Evolutionary conservation across 2,113 vertebrate species (phyloP).

Genomic region (Acinonyx jubatus): DNA sequence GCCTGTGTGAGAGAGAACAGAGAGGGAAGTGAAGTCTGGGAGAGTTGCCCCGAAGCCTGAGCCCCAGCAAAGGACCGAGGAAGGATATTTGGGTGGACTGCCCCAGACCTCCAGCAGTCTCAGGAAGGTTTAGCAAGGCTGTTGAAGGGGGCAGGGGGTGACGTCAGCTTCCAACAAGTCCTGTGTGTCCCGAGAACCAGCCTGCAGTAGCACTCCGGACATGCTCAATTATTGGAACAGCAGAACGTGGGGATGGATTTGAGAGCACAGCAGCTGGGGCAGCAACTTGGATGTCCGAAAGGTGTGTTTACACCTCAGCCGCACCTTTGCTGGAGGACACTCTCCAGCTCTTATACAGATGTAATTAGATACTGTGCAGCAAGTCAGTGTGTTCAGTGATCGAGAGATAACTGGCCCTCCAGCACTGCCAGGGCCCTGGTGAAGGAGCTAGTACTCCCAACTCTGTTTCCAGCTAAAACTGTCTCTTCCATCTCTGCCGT

Average conservation of each 20-base stretch:
- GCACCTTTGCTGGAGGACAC: background rate
- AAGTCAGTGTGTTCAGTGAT: background rate
- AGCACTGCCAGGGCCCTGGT: background rate
- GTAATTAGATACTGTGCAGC: background rate
- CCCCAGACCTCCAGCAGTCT: background rate
- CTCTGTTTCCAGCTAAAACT: background rate
- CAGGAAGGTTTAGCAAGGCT: background rate
- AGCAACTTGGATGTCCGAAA: background rate
- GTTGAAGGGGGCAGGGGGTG: rapidly evolving
- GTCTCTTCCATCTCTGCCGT: background rate
- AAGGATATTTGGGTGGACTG: too few species aligned
- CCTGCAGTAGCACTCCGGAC: background rate
- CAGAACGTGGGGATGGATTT: background rate
- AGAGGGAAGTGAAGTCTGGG: background rate
- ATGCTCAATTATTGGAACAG: background rate
- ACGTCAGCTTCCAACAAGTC: background rate
- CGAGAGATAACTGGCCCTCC: background rate
- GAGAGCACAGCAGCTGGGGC: background rate
- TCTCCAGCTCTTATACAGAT: background rate
- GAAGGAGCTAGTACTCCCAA: too few species aligned
- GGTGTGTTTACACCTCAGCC: background rate
- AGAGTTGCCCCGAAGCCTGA: background rate
- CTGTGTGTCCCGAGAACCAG: background rate
- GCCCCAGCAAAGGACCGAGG: background rate
- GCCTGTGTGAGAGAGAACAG: background rate